phyloP scores from a whole-genome alignment of 2,888 invertebrate species.

The Campoletis raptor region DNA sequence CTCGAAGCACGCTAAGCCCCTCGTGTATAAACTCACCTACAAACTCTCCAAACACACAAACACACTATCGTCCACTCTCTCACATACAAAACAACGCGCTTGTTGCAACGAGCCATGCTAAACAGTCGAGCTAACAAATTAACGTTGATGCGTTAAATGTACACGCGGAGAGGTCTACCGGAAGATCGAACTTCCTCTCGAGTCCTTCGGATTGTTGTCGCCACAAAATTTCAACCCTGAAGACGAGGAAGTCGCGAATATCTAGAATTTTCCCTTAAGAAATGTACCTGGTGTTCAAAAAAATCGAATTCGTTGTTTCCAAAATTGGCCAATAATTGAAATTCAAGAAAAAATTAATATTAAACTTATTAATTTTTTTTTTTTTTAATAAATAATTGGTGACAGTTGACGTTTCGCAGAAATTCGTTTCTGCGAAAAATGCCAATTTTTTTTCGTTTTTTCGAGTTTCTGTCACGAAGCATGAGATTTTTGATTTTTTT shows the following conservation, averaged over 20 bases:
- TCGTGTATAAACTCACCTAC: constrained; percentile 17
- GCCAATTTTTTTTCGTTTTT: neutral
- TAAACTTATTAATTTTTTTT: too few relatives aligned
- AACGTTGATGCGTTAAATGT: constrained; percentile 78
- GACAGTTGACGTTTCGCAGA: too few relatives aligned
- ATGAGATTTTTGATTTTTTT: neutral
- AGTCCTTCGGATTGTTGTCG: constrained; percentile 26
- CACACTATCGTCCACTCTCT: neutral
- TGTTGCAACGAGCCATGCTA: constrained; percentile 64
- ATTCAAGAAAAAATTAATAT: neutral
- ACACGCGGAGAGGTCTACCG: constrained; percentile 68
- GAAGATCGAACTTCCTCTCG: constrained; percentile 70
- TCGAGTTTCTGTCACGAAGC: neutral
- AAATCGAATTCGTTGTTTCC: neutral
- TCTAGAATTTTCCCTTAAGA: neutral
- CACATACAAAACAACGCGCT: neutral
- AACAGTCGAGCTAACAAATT: constrained; percentile 78
- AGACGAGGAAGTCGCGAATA: neutral
- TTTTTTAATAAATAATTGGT: too few relatives aligned
- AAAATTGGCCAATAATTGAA: neutral
- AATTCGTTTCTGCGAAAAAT: too few relatives aligned
- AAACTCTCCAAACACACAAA: neutral
- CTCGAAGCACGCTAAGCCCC: constrained; percentile 74
- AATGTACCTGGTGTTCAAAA: neutral
- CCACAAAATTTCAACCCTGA: neutral